Evolutionary conservation across 1,140 invertebrate genomes (phyloP).

Genomic region (Hylyphantes graminicola): DNA sequence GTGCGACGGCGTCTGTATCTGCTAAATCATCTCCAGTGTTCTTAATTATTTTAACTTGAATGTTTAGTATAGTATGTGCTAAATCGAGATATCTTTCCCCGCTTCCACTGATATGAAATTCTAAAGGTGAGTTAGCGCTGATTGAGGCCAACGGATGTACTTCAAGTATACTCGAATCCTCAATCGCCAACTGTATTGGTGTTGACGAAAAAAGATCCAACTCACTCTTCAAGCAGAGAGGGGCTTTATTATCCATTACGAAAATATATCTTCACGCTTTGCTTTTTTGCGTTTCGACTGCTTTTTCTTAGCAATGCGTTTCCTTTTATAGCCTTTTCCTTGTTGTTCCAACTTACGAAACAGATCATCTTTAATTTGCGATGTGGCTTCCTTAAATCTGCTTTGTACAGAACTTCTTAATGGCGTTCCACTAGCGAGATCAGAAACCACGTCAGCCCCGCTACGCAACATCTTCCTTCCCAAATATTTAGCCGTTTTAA

Average conservation of each 20-base stretch:
- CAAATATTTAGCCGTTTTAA: slow-evolving; percentile 22
- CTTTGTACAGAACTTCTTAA: slow-evolving; percentile 24
- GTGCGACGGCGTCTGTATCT: not conserved
- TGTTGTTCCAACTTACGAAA: slow-evolving; percentile 14
- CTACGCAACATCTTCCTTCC: not conserved
- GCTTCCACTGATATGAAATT: slow-evolving; percentile 27
- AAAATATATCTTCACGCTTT: not conserved
- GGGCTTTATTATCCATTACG: not conserved
- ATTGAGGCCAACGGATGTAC: slow-evolving; percentile 14
- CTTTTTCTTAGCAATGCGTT: not conserved
- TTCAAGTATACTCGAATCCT: not conserved
- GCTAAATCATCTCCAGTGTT: not conserved
- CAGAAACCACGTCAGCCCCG: slow-evolving; percentile 2
- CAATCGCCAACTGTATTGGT: slow-evolving; percentile 3
- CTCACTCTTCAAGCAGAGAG: slow-evolving; percentile 19
- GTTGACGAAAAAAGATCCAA: not conserved
- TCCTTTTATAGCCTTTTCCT: slow-evolving; percentile 41
- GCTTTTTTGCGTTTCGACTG: slow-evolving; percentile 5
- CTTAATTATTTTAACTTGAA: slow-evolving; percentile 23
- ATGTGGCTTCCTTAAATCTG: not conserved
- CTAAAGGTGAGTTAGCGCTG: not conserved
- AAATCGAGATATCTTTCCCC: slow-evolving; percentile 35
- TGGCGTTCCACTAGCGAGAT: not conserved
- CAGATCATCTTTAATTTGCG: slow-evolving; percentile 15
- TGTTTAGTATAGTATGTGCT: slow-evolving; percentile 13